phyloP scores from a whole-genome alignment of 2,797 vertebrate genomes.

The Atherinosoma microstoma region DNA sequence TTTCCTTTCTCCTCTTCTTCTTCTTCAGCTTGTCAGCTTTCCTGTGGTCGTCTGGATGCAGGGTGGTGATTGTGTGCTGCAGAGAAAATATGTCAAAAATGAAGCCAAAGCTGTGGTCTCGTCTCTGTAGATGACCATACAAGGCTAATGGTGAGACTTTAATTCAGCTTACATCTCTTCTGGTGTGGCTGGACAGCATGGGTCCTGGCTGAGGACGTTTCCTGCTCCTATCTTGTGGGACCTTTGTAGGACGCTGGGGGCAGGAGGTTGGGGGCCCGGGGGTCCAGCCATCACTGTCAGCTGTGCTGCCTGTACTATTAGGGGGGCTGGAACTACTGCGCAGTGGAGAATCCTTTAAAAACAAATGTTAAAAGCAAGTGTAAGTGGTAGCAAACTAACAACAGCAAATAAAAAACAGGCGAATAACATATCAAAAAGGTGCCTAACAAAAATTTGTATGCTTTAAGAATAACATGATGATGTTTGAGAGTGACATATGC shows the following conservation, averaged over 20 bases:
- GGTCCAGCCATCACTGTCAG: slow-evolving; percentile 95
- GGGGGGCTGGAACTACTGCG: slow-evolving; percentile 95
- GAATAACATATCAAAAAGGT: slow-evolving; percentile 12
- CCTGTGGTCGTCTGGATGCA: slow-evolving; percentile 89
- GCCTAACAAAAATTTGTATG: neutral
- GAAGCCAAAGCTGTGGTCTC: neutral
- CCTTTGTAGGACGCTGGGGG: slow-evolving; percentile 62
- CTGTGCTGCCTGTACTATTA: slow-evolving; percentile 95
- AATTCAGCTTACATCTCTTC: slow-evolving; percentile 69
- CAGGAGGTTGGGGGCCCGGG: slow-evolving; percentile 80
- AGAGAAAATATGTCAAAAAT: slow-evolving; percentile 12
- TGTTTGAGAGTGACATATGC: neutral
- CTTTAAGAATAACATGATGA: neutral
- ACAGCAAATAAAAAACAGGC: neutral
- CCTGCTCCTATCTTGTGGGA: slow-evolving; percentile 76
- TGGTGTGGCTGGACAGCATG: slow-evolving; percentile 76
- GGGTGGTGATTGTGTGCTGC: slow-evolving; percentile 78
- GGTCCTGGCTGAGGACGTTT: slow-evolving; percentile 76
- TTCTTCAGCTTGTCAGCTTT: slow-evolving; percentile 93
- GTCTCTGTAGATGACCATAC: neutral
- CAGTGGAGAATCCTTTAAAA: slow-evolving; percentile 86
- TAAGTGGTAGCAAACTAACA: slow-evolving; percentile 7
- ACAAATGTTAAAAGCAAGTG: slow-evolving; percentile 3
- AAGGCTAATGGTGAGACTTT: neutral
- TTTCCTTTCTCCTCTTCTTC: slow-evolving; percentile 90